phyloP scores from a whole-genome alignment of 64 coral and sea anemone species.

The Montipora foliosa region DNA sequence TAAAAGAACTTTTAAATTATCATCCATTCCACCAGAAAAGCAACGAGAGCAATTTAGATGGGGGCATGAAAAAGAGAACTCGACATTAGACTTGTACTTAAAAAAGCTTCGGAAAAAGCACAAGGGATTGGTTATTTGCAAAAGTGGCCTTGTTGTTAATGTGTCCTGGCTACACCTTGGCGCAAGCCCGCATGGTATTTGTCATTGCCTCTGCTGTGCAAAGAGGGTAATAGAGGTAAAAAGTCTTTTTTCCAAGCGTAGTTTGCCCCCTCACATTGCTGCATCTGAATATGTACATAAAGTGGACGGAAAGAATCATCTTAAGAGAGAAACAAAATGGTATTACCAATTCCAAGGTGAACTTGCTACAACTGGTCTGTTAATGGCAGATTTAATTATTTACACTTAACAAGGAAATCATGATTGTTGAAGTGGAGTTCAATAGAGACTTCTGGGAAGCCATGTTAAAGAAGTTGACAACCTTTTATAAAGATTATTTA shows the following conservation, averaged over 20 bases:
- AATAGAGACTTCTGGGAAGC: slow-evolving; percentile 10
- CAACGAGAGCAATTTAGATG: slow-evolving; percentile 23
- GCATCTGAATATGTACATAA: slow-evolving; percentile 16
- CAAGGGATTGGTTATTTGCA: no score
- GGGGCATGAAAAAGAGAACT: slow-evolving; percentile 24
- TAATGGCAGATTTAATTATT: slow-evolving; percentile 2
- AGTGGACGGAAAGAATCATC: background rate
- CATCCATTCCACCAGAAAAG: slow-evolving; percentile 1
- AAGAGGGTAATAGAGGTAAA: slow-evolving; percentile 44
- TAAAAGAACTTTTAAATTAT: slow-evolving; percentile 28
- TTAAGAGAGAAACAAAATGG: slow-evolving; percentile 62
- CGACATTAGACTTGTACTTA: slow-evolving; percentile 9
- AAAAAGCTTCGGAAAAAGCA: slow-evolving; percentile 30
- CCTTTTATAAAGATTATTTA: background rate
- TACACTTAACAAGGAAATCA: background rate
- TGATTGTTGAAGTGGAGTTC: slow-evolving; percentile 39
- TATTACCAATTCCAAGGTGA: slow-evolving; percentile 60
- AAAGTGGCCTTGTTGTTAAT: no score
- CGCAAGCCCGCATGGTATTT: slow-evolving; percentile 16
- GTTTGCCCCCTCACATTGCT: slow-evolving; percentile 36
- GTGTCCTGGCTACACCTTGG: background rate
- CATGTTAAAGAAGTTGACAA: slow-evolving; percentile 10
- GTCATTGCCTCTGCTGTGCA: slow-evolving; percentile 34
- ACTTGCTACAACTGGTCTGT: slow-evolving; percentile 19
- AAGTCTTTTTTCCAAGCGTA: slow-evolving; percentile 40